These are phyloP conservation scores for Drosophila melanica DNA, from an alignment of 1,140 invertebrate species.

Conservation along the genomic window DNA sequence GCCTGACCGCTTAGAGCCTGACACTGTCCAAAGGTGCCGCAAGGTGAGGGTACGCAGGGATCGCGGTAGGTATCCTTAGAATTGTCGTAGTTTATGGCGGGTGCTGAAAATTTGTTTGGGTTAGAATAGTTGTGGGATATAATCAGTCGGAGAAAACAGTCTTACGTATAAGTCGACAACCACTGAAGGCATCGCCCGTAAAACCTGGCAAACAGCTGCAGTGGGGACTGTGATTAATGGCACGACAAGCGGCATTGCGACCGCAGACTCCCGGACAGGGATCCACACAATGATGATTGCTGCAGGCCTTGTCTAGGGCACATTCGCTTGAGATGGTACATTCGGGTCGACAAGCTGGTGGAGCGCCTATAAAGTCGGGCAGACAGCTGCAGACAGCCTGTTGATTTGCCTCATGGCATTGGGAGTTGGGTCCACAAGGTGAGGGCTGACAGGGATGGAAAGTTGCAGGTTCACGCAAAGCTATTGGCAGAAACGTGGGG, in stretches of 20 bases:
- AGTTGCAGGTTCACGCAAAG: constrained; percentile 54
- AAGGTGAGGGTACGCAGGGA: constrained; percentile 90
- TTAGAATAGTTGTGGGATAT: not conserved
- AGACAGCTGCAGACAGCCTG: constrained; percentile 92
- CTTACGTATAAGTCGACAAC: constrained; percentile 87
- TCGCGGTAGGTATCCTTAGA: constrained; percentile 87
- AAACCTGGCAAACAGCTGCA: constrained; percentile 90
- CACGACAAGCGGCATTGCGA: constrained; percentile 90
- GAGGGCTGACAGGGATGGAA: constrained; percentile 88
- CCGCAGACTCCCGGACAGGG: constrained; percentile 93
- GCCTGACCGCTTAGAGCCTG: constrained; percentile 88
- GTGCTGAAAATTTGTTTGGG: constrained; percentile 43
- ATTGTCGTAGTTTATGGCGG: constrained; percentile 49
- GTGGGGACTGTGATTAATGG: constrained; percentile 92
- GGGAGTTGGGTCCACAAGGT: constrained; percentile 91
- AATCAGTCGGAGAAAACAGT: not conserved
- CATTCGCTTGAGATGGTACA: constrained; percentile 93
- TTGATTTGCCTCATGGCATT: constrained; percentile 89
- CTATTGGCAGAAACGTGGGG: constrained; percentile 23
- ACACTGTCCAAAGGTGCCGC: constrained; percentile 91
- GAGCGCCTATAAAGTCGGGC: constrained; percentile 89
- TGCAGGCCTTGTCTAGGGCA: constrained; percentile 90
- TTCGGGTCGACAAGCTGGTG: constrained; percentile 91
- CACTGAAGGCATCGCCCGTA: constrained; percentile 93
- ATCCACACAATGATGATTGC: constrained; percentile 93